phyloP scores from a whole-genome alignment of 2,113 vertebrate species.

The Tachysurus fulvidraco region DNA sequence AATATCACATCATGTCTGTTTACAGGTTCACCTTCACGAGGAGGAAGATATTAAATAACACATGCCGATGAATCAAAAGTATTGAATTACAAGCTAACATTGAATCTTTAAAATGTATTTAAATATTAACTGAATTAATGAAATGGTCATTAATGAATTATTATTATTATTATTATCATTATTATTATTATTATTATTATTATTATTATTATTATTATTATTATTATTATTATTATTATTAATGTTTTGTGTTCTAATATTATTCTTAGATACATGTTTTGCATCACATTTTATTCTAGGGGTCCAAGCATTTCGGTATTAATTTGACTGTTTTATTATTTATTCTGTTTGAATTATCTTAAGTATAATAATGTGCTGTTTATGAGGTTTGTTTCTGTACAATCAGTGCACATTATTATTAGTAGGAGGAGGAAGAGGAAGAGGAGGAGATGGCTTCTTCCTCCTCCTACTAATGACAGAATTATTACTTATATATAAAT shows the following conservation, averaged over 20 bases:
- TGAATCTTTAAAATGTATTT: neutral
- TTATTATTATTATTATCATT: neutral
- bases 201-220: too few species aligned
- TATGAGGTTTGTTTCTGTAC: neutral
- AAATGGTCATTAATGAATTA: neutral
- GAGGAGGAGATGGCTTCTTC: neutral
- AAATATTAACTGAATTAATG: neutral
- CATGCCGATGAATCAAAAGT: neutral
- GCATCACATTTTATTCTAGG: neutral
- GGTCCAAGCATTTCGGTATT: neutral
- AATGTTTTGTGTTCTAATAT: neutral
- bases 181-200: too few species aligned
- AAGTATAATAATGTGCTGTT: neutral
- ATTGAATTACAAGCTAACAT: neutral
- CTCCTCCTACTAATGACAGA: too few species aligned
- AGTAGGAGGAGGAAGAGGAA: neutral
- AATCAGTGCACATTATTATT: neutral
- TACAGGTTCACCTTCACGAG: neutral
- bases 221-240: too few species aligned
- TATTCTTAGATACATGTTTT: neutral
- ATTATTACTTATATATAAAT: too few species aligned
- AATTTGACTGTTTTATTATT: neutral
- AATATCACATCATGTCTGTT: neutral
- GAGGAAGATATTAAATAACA: neutral
- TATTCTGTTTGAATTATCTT: neutral